Percentiles rank a stretch among this genome's conserved stretches.
phyloP scores from a whole-genome alignment of 2,888 invertebrate species.

The Drosophila stalkeri region DNA sequence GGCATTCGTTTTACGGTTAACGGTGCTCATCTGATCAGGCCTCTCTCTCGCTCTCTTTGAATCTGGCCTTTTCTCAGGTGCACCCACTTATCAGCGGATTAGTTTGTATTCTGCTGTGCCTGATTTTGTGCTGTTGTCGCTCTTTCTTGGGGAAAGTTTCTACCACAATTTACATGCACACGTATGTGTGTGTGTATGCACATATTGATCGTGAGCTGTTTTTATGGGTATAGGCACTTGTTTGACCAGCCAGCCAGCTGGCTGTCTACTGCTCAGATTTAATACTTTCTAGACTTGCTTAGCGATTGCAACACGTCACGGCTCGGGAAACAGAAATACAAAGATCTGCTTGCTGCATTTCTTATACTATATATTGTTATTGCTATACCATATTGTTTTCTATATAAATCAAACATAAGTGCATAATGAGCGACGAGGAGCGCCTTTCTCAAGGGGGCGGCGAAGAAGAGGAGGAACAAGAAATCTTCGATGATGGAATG shows the following conservation, averaged over 20 bases:
- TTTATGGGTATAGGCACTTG: slow-evolving; percentile 58
- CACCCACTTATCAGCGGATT: slow-evolving; percentile 57
- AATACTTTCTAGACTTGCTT: slow-evolving; percentile 76
- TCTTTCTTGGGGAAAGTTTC: slow-evolving; percentile 73
- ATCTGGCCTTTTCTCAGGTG: slow-evolving; percentile 39
- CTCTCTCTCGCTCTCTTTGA: slow-evolving; percentile 2
- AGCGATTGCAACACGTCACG: slow-evolving; percentile 72
- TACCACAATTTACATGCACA: slow-evolving; percentile 25
- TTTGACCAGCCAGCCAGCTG: slow-evolving; percentile 68
- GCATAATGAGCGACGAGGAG: slow-evolving; percentile 57
- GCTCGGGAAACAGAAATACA: slow-evolving; percentile 36
- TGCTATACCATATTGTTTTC: slow-evolving; percentile 6
- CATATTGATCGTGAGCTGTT: slow-evolving; percentile 30
- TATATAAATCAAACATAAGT: slow-evolving; percentile 3
- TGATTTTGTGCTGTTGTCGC: slow-evolving; percentile 41
- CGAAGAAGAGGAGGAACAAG: slow-evolving; percentile 57
- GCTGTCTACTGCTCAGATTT: slow-evolving; percentile 51
- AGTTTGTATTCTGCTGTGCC: slow-evolving; percentile 43
- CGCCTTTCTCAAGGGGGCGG: slow-evolving; percentile 31
- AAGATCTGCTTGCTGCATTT: slow-evolving; percentile 11
- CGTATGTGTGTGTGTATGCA: slow-evolving; percentile 4
- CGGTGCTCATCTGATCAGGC: not conserved
- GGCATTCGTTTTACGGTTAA: not conserved
- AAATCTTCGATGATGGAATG: slow-evolving; percentile 71
- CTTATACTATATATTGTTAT: not conserved